A percentile compares a stretch with the other conserved stretches of the same genome.
phyloP scores from a whole-genome alignment of 2,113 vertebrate genomes.

The Bostrychus sinensis region DNA sequence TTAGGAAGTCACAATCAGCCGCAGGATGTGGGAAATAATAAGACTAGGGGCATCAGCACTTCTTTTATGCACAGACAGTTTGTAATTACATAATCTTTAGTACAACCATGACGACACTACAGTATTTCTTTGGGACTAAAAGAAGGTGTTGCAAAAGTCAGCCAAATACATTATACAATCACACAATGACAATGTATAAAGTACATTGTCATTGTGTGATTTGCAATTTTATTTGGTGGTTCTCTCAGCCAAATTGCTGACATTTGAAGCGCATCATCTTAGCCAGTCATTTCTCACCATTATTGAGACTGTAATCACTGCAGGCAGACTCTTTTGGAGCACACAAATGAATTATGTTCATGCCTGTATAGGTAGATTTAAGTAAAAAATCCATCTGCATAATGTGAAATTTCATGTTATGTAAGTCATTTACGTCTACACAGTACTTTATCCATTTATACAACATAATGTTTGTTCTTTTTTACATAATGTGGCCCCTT shows the following conservation, averaged over 20 bases:
- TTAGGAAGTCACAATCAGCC: background rate
- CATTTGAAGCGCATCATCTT: background rate
- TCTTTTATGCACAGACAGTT: background rate
- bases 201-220: background rate
- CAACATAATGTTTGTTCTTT: too few species aligned
- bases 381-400: too few species aligned
- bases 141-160: background rate
- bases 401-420: too few species aligned
- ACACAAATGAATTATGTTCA: too few species aligned
- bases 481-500: too few species aligned
- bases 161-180: too few species aligned
- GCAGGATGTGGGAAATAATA: background rate
- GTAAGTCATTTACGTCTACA: too few species aligned
- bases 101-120: background rate
- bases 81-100: background rate
- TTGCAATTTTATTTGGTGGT: background rate
- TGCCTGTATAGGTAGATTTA: too few species aligned
- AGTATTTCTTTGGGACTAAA: background rate
- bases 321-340: background rate
- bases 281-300: background rate
- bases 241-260: slow-evolving; percentile 1
- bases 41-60: background rate
- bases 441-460: too few species aligned
- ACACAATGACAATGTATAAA: too few species aligned
- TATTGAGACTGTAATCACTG: background rate